Conservation (phyloP, 2,888 invertebrate species). For the Oscheius sp. region DNA sequence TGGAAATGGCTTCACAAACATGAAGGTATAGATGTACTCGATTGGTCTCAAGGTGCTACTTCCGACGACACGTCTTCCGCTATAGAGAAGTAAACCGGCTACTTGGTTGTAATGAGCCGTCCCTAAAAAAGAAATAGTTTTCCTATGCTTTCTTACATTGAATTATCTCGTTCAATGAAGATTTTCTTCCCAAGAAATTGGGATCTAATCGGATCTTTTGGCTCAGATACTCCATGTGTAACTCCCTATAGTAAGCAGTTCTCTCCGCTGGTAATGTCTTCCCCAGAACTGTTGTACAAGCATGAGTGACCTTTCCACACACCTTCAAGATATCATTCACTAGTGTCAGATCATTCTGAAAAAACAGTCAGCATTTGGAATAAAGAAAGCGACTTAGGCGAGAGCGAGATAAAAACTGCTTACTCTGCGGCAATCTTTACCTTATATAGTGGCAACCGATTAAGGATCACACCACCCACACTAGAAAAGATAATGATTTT, state of each 20-base stretch:
- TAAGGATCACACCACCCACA: no score
- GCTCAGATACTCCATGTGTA: background rate
- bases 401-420: no score
- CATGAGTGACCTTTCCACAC: background rate
- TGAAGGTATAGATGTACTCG: slow-evolving; percentile 13
- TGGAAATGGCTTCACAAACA: background rate
- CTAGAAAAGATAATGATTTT: no score
- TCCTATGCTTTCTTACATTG: background rate
- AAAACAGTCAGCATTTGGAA: no score
- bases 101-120: background rate
- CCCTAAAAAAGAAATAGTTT: background rate
- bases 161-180: background rate
- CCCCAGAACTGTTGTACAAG: slow-evolving; percentile 1
- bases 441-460: no score
- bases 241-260: background rate
- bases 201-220: background rate
- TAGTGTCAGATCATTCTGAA: slow-evolving; percentile 2
- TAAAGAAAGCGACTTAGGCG: no score
- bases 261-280: background rate
- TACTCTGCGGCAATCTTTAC: no score
- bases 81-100: background rate
- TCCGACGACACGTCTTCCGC: background rate
- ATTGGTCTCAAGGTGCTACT: background rate
- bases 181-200: background rate
- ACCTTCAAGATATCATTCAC: background rate